Percentiles rank a stretch among this genome's conserved stretches.
phyloP scores from a whole-genome alignment of 2,888 invertebrate species.

The Amorpha juglandis region DNA sequence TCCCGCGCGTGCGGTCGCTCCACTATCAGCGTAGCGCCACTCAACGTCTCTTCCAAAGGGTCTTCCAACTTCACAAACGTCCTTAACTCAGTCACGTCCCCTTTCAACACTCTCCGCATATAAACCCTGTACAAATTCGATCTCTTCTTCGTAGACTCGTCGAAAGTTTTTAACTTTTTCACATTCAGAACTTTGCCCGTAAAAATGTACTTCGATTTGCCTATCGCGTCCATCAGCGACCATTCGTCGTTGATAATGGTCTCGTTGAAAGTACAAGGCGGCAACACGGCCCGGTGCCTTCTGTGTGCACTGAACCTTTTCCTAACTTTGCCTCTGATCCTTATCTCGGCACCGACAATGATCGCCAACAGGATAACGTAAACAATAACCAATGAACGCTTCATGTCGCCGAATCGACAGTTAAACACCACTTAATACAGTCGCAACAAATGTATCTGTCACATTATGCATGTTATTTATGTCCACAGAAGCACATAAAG shows the following conservation, averaged over 20 bases:
- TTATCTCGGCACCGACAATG: constrained; percentile 72
- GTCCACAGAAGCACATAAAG: constrained; percentile 65
- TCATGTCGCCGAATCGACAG: constrained; percentile 70
- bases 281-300: constrained; percentile 72
- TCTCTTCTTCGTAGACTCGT: constrained; percentile 56
- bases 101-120: constrained; percentile 76
- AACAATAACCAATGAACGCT: constrained; percentile 71
- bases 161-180: constrained; percentile 67
- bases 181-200: constrained; percentile 80
- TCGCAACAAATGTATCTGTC: constrained; percentile 75
- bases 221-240: constrained; percentile 80
- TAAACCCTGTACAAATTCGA: constrained; percentile 77
- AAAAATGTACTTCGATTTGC: constrained; percentile 79
- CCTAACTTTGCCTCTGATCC: constrained; percentile 78
- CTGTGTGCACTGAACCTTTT: constrained; percentile 72
- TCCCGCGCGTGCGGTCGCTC: constrained; percentile 67
- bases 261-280: constrained; percentile 79
- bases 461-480: constrained; percentile 80
- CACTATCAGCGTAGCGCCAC: constrained; percentile 70
- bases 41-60: constrained; percentile 60
- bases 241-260: constrained; percentile 80
- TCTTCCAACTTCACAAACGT: constrained; percentile 68
- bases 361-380: constrained; percentile 74
- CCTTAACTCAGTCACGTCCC: constrained; percentile 69
- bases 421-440: constrained; percentile 67